These are phyloP conservation scores for Lithobates pipiens DNA, from an alignment of 2,797 vertebrate species.

Conservation along the genomic window DNA sequence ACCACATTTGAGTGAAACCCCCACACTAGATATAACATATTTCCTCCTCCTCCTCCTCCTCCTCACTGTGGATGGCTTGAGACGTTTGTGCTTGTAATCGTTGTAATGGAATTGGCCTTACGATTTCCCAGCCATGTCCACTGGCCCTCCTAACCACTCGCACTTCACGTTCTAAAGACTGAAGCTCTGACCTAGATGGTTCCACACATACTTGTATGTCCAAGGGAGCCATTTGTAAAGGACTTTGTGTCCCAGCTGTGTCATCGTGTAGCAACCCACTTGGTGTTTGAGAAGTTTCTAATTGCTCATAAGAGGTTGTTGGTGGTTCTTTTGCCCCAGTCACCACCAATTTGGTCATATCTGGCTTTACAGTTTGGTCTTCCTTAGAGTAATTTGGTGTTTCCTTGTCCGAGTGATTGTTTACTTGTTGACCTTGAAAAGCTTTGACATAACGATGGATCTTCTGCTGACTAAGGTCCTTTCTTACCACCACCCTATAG, in stretches of 20 bases:
- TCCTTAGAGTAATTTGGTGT: neutral
- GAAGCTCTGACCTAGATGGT: neutral
- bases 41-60: conserved; percentile 49
- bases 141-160: neutral
- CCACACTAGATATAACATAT: conserved; percentile 40
- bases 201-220: conserved; percentile 22
- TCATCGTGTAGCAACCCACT: neutral
- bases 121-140: conserved; percentile 42
- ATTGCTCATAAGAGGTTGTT: neutral
- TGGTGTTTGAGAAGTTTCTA: neutral
- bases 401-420: neutral
- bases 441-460: conserved; percentile 54
- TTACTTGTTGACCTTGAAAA: conserved; percentile 43
- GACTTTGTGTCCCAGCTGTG: neutral
- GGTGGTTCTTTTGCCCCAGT: conserved; percentile 6
- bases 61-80: neutral
- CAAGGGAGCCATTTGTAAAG: neutral
- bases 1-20: neutral
- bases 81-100: neutral
- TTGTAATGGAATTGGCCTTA: conserved; percentile 24
- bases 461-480: conserved; percentile 52
- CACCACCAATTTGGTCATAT: conserved; percentile 8
- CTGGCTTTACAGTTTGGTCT: neutral
- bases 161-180: no score
- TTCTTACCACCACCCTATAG: conserved; percentile 44